Base-by-base conservation (phyloP, 1,140 invertebrate genomes). In the Diachasmimorpha longicaudata region DNA sequence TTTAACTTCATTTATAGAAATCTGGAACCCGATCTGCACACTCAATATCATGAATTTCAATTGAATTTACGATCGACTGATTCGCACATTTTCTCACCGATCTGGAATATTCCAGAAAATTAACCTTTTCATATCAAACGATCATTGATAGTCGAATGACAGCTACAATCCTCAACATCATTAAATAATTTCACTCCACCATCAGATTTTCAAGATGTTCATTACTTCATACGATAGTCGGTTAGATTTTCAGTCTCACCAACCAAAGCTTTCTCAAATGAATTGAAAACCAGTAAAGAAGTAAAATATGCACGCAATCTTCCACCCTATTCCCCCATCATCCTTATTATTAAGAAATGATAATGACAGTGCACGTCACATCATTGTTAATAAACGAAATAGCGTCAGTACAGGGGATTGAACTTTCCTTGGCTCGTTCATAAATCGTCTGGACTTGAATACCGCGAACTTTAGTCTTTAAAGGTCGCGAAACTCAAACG, bases 401-500 rank as follows among this genome's bases (percentile, higher is more conserved):
- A 63, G 23, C 19, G 48, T 10, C 6, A 42, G 48, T 14, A 58
- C 23, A 6, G 37, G 37, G 31, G 36, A 82, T 79, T 86, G 81
- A 86, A 86, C 84, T 85, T 86, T 85, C 75, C 70, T 78, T 44
- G 52, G 52, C 69, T 67, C 69, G 75, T 78, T 77, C 74, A 83
- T 84, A 85, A 85, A 81, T 85, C 79, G 80, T 80, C 79, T 80
- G 76, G 77, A 83, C 78, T 82, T 80, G 36, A 85, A 87, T 85
- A 86, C 77, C 83, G 86, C 82, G 85, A 87, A 87, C 86, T 87
- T 88, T 87, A 86, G 80, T 84, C 82, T 85, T 83, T 83, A 88
- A 85, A 87, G 86, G 85, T 87, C 83, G 82, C 71, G 82, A 81
- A 82, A 83, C 83, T 84, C 75, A 52, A 72, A 31, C 37, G 76